Evolutionary conservation across 64 coral and sea anemone genomes (phyloP), one percentile per base, ranked within the genome.

Genomic region (Stylophora pistillata): DNA sequence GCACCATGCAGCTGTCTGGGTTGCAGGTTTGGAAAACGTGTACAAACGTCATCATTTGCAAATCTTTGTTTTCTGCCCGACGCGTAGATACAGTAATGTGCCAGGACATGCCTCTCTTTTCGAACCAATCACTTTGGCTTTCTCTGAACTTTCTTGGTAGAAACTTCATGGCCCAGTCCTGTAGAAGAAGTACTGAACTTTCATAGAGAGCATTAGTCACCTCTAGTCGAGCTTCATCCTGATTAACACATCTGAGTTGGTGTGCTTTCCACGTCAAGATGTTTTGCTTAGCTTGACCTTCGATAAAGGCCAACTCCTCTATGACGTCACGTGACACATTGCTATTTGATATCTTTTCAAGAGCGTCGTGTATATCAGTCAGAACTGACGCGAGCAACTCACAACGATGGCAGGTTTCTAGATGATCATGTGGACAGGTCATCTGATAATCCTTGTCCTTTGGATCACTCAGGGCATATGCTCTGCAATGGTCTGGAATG

Each of bases 141-240:
- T 88, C 54, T 20, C 85, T 13, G 33, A 76, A 88, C 54, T 88
- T 88, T 13, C 56, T 25, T 23, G 72, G 72, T 9, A 75, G 25
- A 55, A 88, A 75, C 53, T 88, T 88, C 86, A 88, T 76, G 9
- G 86, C 86, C 86, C 86, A 76, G 86, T 88, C 86, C 76, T 41
- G 12, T 14, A 88, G 20, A 7, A 62, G 54, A 16, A 88, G n/a
- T 31, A 88, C 72, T 41, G 27, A 47, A 17, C 23, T 41, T 16
- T 58, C 58, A 52, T 75, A 15, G 28, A 88, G 70, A 27, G 17
- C 56, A 14, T 77, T 29, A 33, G 63, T 60, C 15, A 58, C 15
- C n/a, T 88, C 72, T 34, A 88, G 72, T 12, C 71, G 31, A n/a
- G 71, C 72, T 56, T 76, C 55, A 76, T 88, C 86, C 61, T 76